A percentile compares a stretch with the other conserved stretches of the same genome.
phyloP scores from a whole-genome alignment of 64 coral and sea anemone genomes.

The Montipora foliosa region DNA sequence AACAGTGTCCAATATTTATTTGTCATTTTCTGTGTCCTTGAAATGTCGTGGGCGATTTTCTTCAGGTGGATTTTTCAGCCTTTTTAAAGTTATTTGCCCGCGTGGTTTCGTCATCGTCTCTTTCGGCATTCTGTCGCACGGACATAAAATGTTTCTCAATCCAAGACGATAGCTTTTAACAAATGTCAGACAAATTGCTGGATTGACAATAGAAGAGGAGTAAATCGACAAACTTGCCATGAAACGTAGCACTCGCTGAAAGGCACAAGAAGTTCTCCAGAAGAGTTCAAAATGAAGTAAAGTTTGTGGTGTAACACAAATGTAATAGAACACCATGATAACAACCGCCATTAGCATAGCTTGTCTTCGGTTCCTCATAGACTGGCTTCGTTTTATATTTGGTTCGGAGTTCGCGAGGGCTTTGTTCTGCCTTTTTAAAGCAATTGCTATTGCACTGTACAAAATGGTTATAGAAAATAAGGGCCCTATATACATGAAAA shows the following conservation, averaged over 20 bases:
- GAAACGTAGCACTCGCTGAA: background rate
- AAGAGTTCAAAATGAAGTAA: background rate
- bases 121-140: background rate
- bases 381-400: background rate
- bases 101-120: background rate
- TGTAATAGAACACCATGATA: background rate
- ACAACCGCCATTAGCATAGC: background rate
- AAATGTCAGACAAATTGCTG: constrained; percentile 4
- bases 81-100: no score
- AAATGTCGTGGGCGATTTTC: no score
- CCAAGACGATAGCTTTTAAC: constrained; percentile 11
- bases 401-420: background rate
- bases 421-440: background rate
- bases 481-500: background rate
- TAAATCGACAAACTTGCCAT: background rate
- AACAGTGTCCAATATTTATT: no score
- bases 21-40: no score
- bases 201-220: background rate
- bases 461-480: background rate
- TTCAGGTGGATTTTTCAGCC: no score
- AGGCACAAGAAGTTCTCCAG: background rate
- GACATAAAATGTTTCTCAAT: constrained; percentile 7
- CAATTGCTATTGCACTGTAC: constrained; percentile 2
- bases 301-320: background rate
- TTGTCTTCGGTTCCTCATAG: background rate